Evolutionary conservation across 2,888 invertebrate genomes (phyloP).

Genomic region (Acanthosepion lycidas): DNA sequence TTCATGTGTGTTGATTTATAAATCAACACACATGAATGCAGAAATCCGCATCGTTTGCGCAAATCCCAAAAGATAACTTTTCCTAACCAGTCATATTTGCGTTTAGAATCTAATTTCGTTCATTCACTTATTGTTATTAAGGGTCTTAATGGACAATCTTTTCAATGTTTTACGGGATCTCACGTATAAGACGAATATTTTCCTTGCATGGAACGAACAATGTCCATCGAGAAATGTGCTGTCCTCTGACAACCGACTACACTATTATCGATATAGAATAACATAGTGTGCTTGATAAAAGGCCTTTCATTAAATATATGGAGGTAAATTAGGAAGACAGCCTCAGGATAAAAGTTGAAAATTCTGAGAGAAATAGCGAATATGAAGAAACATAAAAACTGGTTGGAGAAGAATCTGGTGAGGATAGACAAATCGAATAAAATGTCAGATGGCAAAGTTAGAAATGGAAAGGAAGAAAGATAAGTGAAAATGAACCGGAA

Average conservation of each 20-base stretch:
- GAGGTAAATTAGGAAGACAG: not conserved
- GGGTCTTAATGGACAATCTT: no score
- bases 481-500: not conserved
- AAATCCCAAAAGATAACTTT: no score
- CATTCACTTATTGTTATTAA: not conserved
- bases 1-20: no score
- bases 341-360: not conserved
- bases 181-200: not conserved
- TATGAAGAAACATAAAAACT: not conserved
- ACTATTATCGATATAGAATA: not conserved
- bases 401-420: no score
- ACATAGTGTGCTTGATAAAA: not conserved
- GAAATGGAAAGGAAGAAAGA: not conserved
- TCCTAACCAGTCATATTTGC: no score
- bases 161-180: not conserved
- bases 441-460: no score
- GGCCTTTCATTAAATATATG: not conserved
- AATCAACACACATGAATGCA: no score
- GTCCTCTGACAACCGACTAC: not conserved
- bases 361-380: not conserved
- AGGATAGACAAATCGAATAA: not conserved
- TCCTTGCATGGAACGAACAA: not conserved
- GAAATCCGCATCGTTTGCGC: no score
- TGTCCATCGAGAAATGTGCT: not conserved
- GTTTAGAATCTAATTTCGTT: no score